Percentiles rank a stretch among this genome's conserved stretches.
Evolutionary conservation across 2,888 invertebrate genomes (phyloP).

Genomic region (Tanytarsus gracilentus): DNA sequence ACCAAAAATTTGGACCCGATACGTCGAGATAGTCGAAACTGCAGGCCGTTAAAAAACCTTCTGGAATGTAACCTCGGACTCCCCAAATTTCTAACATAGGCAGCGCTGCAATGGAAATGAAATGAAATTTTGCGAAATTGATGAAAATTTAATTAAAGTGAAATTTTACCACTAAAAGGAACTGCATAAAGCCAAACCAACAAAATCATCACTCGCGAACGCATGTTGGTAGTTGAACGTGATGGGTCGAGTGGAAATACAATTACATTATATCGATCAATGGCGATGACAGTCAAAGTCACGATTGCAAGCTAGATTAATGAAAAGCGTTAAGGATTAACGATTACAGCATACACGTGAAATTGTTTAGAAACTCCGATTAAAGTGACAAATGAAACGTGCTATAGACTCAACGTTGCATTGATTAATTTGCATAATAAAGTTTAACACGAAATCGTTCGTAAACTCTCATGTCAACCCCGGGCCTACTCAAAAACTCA

Average conservation of each 20-base stretch:
- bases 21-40: constrained; percentile 75
- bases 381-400: too few species aligned
- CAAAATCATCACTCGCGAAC: constrained; percentile 53
- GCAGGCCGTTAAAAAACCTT: constrained; percentile 75
- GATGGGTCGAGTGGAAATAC: constrained; percentile 65
- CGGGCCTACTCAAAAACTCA: too few species aligned
- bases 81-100: constrained; percentile 54
- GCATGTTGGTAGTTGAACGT: constrained; percentile 51
- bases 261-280: constrained; percentile 75
- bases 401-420: too few species aligned
- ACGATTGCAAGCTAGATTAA: constrained; percentile 52
- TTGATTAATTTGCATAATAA: too few species aligned
- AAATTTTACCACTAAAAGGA: constrained; percentile 9
- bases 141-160: background rate
- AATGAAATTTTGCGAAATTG: background rate
- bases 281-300: constrained; percentile 67
- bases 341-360: too few species aligned
- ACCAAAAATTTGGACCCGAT: constrained; percentile 48
- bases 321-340: background rate
- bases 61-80: constrained; percentile 68
- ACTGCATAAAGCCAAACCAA: constrained; percentile 58
- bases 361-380: too few species aligned
- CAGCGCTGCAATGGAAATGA: background rate
- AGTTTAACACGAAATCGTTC: too few species aligned
- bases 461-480: too few species aligned